Conservation (phyloP, 2,888 invertebrate species). For the Chorisops tibialis region DNA sequence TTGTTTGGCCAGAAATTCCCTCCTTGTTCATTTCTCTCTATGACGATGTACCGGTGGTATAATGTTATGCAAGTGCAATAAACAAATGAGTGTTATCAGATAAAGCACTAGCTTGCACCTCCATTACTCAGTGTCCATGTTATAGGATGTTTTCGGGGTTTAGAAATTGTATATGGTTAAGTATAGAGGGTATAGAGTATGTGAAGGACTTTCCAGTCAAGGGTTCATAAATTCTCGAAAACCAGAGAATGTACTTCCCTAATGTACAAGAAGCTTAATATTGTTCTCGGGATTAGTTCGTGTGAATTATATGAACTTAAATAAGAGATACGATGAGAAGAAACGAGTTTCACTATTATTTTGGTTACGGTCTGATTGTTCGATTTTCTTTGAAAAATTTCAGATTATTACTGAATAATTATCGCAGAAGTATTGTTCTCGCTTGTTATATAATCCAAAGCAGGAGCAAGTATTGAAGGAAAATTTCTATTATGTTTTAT, state of each 20-base stretch:
- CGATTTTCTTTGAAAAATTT: no score
- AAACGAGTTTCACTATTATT: no score
- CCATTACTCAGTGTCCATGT: constrained; percentile 30
- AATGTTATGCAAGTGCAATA: constrained; percentile 28
- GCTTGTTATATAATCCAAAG: no score
- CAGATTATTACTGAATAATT: no score
- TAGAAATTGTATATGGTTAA: constrained; percentile 6
- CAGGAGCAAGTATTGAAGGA: no score
- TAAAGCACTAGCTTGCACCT: constrained; percentile 29
- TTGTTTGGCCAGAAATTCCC: not conserved
- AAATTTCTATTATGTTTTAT: no score
- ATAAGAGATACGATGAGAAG: constrained; percentile 24
- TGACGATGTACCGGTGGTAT: no score
- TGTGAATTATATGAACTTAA: constrained; percentile 30
- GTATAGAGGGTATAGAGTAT: not conserved
- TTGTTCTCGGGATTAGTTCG: constrained; percentile 33
- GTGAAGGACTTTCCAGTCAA: not conserved
- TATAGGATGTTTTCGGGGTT: constrained; percentile 21
- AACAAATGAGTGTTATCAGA: constrained; percentile 32
- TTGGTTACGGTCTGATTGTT: no score
- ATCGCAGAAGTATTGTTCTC: no score
- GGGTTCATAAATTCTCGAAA: constrained; percentile 31
- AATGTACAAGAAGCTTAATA: constrained; percentile 34
- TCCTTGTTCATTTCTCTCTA: no score
- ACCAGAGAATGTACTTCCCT: constrained; percentile 26